phyloP scores from a whole-genome alignment of 2,113 vertebrate species.

The Pangasianodon hypophthalmus region DNA sequence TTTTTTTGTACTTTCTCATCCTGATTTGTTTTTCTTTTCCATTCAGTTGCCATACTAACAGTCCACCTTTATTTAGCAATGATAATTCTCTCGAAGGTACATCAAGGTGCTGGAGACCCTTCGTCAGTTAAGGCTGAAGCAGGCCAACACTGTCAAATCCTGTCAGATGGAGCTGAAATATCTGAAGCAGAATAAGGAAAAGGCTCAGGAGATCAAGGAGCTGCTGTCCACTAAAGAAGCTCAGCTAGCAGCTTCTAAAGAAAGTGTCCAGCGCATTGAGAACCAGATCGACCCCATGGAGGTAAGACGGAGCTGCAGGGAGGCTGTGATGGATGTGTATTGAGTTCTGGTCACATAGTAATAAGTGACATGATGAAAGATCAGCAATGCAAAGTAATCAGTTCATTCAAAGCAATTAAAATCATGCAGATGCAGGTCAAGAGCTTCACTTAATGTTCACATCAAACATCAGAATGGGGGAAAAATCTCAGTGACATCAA shows the following conservation, averaged over 20 bases:
- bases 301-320: conserved; percentile 68
- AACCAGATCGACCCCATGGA: conserved; percentile 87
- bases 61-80: not conserved
- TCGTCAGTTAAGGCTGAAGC: conserved; percentile 84
- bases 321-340: not conserved
- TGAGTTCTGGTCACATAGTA: not conserved
- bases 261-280: conserved; percentile 84
- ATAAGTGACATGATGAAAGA: not conserved
- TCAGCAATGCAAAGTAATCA: not conserved
- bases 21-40: not conserved
- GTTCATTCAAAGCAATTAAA: not conserved
- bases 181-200: conserved; percentile 94
- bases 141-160: conserved; percentile 79
- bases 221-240: conserved; percentile 81
- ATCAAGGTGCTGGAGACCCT: conserved; percentile 96
- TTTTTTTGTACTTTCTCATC: not conserved
- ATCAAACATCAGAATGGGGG: too few relatives aligned
- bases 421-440: not conserved
- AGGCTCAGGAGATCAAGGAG: conserved; percentile 85
- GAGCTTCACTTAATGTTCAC: not conserved
- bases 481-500: too few relatives aligned
- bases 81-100: conserved; percentile 76
- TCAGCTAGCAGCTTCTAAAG: conserved; percentile 85
- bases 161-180: conserved; percentile 89
- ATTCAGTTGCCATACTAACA: not conserved